Percentiles rank a stretch among this genome's conserved stretches.
Conservation (phyloP, 2,797 vertebrate species). For the Halcyon chelicuti region DNA sequence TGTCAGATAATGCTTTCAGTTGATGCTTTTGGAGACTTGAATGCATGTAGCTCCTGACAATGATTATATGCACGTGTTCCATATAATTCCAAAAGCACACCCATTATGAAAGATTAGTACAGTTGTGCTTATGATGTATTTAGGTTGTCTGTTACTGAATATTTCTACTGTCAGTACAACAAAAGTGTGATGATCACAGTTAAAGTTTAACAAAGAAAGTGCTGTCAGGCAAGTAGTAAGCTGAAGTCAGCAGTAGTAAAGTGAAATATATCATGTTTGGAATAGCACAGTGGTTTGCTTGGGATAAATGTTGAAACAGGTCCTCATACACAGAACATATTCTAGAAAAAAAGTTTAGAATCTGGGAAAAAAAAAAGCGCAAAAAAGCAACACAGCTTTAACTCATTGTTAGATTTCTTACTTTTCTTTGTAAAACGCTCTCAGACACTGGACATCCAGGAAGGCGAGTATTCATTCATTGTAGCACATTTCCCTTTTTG, state of each 20-base stretch:
- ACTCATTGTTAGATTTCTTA: not conserved
- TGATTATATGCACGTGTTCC: slow-evolving; percentile 48
- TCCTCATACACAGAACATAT: not conserved
- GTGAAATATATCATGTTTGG: slow-evolving; percentile 91
- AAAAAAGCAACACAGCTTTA: not conserved
- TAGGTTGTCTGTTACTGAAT: slow-evolving; percentile 77
- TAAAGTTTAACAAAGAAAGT: slow-evolving; percentile 90
- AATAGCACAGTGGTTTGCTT: slow-evolving; percentile 84
- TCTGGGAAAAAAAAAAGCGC: not conserved
- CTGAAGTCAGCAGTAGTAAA: slow-evolving; percentile 89
- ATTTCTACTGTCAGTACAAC: slow-evolving; percentile 82
- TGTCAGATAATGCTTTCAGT: slow-evolving; percentile 54
- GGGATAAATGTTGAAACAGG: slow-evolving; percentile 78
- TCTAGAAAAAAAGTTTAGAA: slow-evolving; percentile 33
- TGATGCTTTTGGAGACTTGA: slow-evolving; percentile 53
- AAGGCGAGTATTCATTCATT: not conserved
- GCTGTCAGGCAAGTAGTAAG: slow-evolving; percentile 91
- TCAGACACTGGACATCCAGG: not conserved
- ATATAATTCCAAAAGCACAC: slow-evolving; percentile 70
- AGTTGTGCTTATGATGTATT: slow-evolving; percentile 74
- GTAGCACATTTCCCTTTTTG: not conserved
- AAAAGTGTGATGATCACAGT: slow-evolving; percentile 89
- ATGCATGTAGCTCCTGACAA: slow-evolving; percentile 47
- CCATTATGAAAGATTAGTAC: slow-evolving; percentile 69
- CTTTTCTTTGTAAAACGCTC: not conserved